Conservation (phyloP, 2,113 vertebrate genomes). For the Embiotoca jacksoni region DNA sequence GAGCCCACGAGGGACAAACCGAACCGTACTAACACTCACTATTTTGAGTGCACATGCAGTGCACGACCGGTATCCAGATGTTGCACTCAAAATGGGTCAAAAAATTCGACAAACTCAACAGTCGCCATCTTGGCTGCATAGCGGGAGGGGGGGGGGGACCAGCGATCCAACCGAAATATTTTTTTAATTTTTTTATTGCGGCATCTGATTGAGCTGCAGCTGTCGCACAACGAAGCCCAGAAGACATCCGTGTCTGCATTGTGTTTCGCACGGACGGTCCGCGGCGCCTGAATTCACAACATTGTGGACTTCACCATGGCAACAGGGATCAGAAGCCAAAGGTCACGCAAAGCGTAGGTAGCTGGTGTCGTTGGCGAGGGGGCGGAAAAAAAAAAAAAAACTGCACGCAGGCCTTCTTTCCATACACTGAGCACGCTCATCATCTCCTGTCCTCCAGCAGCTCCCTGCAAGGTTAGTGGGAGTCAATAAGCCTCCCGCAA, state of each 20-base stretch:
- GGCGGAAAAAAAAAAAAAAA: conserved; percentile 58
- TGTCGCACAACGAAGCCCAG: not conserved
- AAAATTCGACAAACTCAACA: no score
- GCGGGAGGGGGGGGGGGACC: no score
- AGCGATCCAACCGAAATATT: no score
- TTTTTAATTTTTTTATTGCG: no score
- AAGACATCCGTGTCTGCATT: not conserved
- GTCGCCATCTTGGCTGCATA: no score
- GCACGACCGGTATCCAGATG: no score
- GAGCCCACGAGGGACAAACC: no score
- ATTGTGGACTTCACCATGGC: conserved; percentile 74
- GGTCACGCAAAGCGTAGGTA: conserved; percentile 68
- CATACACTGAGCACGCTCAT: conserved; percentile 73
- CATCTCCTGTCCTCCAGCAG: conserved; percentile 72
- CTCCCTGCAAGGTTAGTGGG: conserved; percentile 72
- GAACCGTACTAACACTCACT: no score
- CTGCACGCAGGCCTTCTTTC: conserved; percentile 59
- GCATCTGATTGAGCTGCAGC: not conserved
- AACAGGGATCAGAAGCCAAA: conserved; percentile 76
- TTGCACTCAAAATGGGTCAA: no score
- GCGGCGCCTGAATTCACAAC: conserved; percentile 34
- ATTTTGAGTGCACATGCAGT: no score
- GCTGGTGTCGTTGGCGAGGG: conserved; percentile 46
- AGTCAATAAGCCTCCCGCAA: conserved; percentile 76
- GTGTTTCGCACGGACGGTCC: conserved; percentile 4